Percentiles rank a stretch among this genome's conserved stretches.
phyloP scores from a whole-genome alignment of 2,113 vertebrate genomes.

The Peromyscus polionotus region DNA sequence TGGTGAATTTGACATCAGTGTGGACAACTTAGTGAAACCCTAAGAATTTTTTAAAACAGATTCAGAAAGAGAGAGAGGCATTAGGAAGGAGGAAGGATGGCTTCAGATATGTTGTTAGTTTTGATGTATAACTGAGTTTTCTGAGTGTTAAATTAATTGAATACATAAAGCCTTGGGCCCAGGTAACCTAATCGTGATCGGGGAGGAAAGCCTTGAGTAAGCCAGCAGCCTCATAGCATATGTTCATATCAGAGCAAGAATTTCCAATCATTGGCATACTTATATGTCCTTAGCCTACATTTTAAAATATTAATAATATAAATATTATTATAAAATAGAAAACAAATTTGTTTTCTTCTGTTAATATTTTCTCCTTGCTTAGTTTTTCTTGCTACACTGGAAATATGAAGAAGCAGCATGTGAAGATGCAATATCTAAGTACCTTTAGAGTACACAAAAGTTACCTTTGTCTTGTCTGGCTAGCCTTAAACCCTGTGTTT shows the following conservation, averaged over 20 bases:
- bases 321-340: background rate
- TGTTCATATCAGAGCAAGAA: background rate
- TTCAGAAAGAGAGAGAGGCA: background rate
- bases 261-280: background rate
- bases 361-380: background rate
- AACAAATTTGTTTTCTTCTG: background rate
- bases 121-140: background rate
- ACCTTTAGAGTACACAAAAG: background rate
- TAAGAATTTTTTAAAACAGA: background rate
- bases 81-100: background rate
- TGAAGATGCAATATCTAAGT: background rate
- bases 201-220: background rate
- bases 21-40: too few relatives aligned
- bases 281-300: background rate
- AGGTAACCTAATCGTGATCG: too few relatives aligned
- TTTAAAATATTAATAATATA: background rate
- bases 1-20: background rate
- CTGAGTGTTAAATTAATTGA: background rate
- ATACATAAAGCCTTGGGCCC: background rate
- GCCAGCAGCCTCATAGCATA: background rate
- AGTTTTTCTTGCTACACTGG: background rate
- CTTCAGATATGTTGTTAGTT: background rate
- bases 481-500: background rate
- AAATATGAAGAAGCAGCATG: conserved; percentile 38
- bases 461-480: conserved; percentile 47